Evolutionary conservation across 30 jellyfish, hydroid and myxozoan genomes (phyloP).

Genomic region (Aurelia sp.): DNA sequence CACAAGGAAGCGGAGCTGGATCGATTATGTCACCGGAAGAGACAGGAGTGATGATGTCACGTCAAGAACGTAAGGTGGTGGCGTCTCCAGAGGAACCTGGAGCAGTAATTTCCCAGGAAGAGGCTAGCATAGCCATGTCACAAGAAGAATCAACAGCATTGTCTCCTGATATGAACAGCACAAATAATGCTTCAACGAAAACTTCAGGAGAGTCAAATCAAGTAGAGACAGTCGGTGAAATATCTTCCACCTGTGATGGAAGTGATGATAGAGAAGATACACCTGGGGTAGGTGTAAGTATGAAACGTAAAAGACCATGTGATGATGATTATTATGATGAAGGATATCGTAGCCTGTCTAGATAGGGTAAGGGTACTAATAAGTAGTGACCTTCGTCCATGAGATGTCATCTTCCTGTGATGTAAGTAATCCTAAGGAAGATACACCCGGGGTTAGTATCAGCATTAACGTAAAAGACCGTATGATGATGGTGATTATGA

Average conservation of each 20-base stretch:
- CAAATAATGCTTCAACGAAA: neutral
- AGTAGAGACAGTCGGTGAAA: neutral
- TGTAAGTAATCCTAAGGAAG: constrained; percentile 3
- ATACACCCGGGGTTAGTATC: constrained; percentile 9
- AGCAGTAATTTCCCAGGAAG: no score
- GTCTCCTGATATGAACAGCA: neutral
- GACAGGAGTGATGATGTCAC: constrained; percentile 43
- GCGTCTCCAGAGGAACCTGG: constrained; percentile 3
- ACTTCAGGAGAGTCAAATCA: neutral
- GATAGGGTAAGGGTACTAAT: neutral
- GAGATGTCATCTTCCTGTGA: neutral
- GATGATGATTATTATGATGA: constrained; percentile 35
- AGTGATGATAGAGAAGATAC: constrained; percentile 3
- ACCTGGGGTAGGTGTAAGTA: constrained; percentile 32
- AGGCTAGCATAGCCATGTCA: neutral
- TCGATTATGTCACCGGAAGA: no score
- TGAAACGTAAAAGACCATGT: constrained; percentile 58
- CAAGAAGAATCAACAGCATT: neutral
- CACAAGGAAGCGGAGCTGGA: no score
- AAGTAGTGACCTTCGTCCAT: neutral
- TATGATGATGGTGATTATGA: constrained; percentile 20
- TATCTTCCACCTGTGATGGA: constrained; percentile 10
- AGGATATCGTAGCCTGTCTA: neutral
- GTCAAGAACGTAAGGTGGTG: constrained; percentile 14
- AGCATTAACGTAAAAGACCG: constrained; percentile 57